These are phyloP conservation scores for Leucopsar rothschildi DNA, from an alignment of 2,113 vertebrate species.

Conservation along the genomic window DNA sequence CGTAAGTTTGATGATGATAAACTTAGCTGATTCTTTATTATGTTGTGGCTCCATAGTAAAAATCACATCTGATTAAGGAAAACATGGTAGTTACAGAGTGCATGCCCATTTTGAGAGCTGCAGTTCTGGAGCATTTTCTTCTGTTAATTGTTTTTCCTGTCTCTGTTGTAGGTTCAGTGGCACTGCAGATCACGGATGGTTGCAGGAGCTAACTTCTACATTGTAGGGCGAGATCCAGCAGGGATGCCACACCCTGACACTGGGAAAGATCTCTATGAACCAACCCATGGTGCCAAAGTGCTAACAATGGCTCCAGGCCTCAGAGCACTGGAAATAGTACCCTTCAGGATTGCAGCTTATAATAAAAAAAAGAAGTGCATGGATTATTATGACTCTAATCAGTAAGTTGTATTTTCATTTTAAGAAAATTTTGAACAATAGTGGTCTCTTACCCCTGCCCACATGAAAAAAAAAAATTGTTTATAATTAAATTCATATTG, in stretches of 20 bases:
- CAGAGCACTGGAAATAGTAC: conserved; percentile 93
- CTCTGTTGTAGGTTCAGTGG: conserved; percentile 90
- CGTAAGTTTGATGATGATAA: neutral
- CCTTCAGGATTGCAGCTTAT: conserved; percentile 96
- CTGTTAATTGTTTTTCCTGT: neutral
- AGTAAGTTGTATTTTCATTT: conserved; percentile 79
- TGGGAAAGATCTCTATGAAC: conserved; percentile 94
- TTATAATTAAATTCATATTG: neutral
- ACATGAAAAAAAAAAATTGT: neutral
- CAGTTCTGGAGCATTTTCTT: neutral
- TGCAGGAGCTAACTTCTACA: conserved; percentile 97
- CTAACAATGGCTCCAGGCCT: conserved; percentile 98
- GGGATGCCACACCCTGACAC: conserved; percentile 95
- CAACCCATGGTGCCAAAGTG: conserved; percentile 93
- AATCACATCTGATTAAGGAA: neutral
- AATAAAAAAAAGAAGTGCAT: conserved; percentile 92
- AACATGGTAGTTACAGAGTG: neutral
- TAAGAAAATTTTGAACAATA: neutral
- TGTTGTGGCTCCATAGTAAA: neutral
- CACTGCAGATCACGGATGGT: conserved; percentile 97
- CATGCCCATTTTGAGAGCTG: neutral
- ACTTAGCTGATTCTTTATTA: neutral
- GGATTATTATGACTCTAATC: conserved; percentile 92
- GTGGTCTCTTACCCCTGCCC: neutral
- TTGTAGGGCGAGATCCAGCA: conserved; percentile 95